Percentiles rank a stretch among this genome's conserved stretches.
phyloP scores from a whole-genome alignment of 2,888 invertebrate species.

The Spatulosminthurus flaviceps region DNA sequence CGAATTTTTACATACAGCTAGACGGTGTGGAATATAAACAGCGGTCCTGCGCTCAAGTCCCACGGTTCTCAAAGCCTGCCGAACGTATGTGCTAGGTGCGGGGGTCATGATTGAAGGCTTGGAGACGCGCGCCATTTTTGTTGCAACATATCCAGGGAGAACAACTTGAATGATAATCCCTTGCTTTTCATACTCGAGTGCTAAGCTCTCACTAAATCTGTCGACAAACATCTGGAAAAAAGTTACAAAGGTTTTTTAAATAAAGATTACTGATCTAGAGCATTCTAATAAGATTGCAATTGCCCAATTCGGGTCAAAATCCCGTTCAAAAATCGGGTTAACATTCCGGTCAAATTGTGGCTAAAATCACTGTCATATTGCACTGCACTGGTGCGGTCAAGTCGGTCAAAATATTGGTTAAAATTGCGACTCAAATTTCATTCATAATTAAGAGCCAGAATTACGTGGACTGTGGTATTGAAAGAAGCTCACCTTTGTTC shows the following conservation, averaged over 20 bases:
- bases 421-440: no score
- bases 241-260: no score
- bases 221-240: constrained; percentile 68
- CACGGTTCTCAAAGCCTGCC: constrained; percentile 75
- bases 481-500: constrained; percentile 92
- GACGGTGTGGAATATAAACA: constrained; percentile 78
- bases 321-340: no score
- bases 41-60: constrained; percentile 77
- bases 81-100: constrained; percentile 76
- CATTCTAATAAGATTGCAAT: no score
- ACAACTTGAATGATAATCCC: constrained; percentile 84
- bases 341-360: no score
- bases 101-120: constrained; percentile 78
- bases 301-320: no score
- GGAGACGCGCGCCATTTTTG: constrained; percentile 88
- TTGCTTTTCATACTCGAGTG: constrained; percentile 76
- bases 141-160: constrained; percentile 87
- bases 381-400: no score
- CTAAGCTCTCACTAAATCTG: constrained; percentile 80
- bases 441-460: no score
- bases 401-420: no score
- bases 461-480: no score
- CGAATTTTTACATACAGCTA: constrained; percentile 69
- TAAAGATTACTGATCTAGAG: no score
- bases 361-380: no score